Percentiles rank a stretch among this genome's conserved stretches.
Evolutionary conservation across 2,113 vertebrate genomes (phyloP).

Genomic region (Campylomormyrus numenius): DNA sequence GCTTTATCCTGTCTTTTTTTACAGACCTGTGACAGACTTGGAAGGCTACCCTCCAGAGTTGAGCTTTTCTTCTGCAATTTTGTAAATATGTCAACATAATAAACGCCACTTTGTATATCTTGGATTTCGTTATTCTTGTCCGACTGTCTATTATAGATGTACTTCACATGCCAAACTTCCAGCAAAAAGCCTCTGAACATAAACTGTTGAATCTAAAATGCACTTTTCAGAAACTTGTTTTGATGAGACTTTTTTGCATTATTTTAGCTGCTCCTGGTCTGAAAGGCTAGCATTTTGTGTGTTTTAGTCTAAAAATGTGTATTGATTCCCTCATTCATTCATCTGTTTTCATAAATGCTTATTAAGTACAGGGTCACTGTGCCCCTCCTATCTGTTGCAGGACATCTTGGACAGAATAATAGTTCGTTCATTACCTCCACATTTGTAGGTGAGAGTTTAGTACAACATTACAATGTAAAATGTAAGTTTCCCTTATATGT

Average conservation of each 20-base stretch:
- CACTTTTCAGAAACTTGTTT: background rate
- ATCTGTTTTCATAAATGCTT: background rate
- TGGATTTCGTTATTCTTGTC: background rate
- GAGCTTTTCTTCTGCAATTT: background rate
- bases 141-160: background rate
- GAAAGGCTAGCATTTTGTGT: background rate
- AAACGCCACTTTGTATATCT: background rate
- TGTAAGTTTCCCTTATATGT: background rate
- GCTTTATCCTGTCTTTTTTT: background rate
- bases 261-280: background rate
- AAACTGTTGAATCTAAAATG: background rate
- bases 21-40: background rate
- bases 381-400: background rate
- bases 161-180: background rate
- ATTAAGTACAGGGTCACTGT: background rate
- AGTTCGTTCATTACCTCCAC: background rate
- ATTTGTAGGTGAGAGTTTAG: background rate
- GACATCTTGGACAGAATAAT: background rate
- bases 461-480: background rate
- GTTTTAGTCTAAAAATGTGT: background rate
- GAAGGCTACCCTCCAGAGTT: background rate
- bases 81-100: conserved; percentile 1
- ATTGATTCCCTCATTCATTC: background rate
- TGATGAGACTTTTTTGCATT: background rate
- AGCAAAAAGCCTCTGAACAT: background rate